Evolutionary conservation across 2,888 invertebrate species (phyloP), one percentile per base, ranked within the genome.

Genomic region (Hetaerina titia): DNA sequence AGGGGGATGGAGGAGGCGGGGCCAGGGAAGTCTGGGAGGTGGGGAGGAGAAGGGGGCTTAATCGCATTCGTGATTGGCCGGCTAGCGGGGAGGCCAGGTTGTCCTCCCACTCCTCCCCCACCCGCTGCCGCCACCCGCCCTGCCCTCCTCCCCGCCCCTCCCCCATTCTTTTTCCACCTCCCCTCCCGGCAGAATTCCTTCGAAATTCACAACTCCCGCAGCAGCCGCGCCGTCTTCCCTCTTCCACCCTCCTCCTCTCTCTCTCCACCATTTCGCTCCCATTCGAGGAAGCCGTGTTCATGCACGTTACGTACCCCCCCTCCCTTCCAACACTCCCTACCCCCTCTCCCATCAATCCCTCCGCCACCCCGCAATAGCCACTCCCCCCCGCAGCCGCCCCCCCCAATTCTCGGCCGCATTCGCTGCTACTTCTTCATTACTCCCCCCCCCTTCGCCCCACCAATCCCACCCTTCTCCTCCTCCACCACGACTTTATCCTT

Each of bases 51-150:
- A 19, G 56, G 64, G n/a, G 19, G 64, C 31, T 64, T 90, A 90
- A 92, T 92, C 69, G 92, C 90, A 90, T 90, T 63, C 90, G 90
- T 69, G 92, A 92, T 92, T 92, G 92, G 92, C 74, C 92, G 69
- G 57, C 64, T n/a, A 60, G 92, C 92, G 25, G 90, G 69, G 90
- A 90, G 90, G 25, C 25, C 64, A 64, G 57, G 57, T 58, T 89
- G 89, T 89, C 89, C 89, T 89, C 58, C 89, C 89, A 89, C 89
- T 58, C 9, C 89, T 58, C 89, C 57, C 89, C n/a, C 89, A 1
- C 56, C 88, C 22, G 15, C 2, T 45, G 11, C 88, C 0, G 45
- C 88, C 88, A 45, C 88, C 45, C 88, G 9, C 88, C 17, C 19
- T 56, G 11, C 45, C 88, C 45, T 11, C 17, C 31, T 87, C 87